Evolutionary conservation across 2,113 vertebrate species (phyloP).

Genomic region (Setophaga coronata): DNA sequence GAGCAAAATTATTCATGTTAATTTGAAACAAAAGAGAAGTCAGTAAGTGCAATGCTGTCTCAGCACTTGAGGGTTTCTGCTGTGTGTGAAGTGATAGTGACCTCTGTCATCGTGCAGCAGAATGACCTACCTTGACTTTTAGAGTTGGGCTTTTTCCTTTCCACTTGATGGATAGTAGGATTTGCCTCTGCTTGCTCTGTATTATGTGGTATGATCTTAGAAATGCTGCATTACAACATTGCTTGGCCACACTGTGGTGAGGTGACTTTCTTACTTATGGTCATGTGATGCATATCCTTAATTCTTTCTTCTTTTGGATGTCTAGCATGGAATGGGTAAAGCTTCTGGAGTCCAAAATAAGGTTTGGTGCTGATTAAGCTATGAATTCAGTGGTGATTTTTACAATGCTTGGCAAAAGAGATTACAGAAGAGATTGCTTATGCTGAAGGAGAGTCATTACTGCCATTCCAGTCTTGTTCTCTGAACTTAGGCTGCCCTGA

Average conservation of each 20-base stretch:
- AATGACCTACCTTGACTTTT: neutral
- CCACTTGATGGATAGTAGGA: neutral
- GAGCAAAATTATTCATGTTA: neutral
- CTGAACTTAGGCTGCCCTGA: neutral
- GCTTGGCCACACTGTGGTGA: neutral
- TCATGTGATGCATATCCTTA: neutral
- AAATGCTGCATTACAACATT: neutral
- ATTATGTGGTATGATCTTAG: neutral
- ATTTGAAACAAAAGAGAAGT: neutral
- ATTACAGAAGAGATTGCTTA: neutral
- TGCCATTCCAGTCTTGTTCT: neutral
- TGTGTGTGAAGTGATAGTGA: neutral
- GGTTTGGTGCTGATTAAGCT: neutral
- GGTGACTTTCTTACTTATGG: neutral
- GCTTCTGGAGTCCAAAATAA: neutral
- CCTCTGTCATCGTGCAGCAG: neutral
- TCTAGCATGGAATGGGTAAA: neutral
- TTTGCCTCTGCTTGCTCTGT: neutral
- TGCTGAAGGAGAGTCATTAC: neutral
- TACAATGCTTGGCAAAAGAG: neutral
- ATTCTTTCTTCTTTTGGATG: neutral
- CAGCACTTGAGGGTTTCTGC: neutral
- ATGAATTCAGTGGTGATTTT: neutral
- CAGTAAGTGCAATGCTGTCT: fast-evolving
- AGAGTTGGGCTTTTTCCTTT: neutral